phyloP scores from a whole-genome alignment of 2,113 vertebrate genomes.

The Acrocephalus kingi region DNA sequence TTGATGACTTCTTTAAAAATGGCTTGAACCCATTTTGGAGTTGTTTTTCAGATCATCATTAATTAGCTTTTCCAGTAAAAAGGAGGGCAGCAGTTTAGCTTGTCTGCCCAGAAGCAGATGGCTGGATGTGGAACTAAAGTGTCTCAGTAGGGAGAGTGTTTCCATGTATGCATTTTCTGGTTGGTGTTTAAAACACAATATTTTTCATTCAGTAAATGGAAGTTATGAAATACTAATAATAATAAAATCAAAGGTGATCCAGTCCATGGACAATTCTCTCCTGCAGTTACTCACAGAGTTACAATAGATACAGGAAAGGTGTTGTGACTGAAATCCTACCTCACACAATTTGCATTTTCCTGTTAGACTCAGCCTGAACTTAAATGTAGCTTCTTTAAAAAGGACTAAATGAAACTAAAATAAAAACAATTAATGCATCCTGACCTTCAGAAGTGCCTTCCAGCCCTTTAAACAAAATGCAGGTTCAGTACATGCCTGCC shows the following conservation, averaged over 20 bases:
- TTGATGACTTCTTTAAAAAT: neutral
- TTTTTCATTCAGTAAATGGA: neutral
- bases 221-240: neutral
- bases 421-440: slow-evolving; percentile 73
- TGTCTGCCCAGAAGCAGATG: slow-evolving; percentile 32
- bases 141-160: neutral
- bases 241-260: neutral
- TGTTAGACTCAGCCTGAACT: neutral
- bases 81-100: neutral
- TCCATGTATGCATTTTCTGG: neutral
- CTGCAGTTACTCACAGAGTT: neutral
- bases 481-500: slow-evolving; percentile 75
- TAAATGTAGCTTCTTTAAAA: slow-evolving; percentile 54
- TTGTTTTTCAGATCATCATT: neutral
- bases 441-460: slow-evolving; percentile 79
- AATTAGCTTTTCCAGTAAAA: slow-evolving; percentile 19
- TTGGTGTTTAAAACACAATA: neutral
- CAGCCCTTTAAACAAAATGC: slow-evolving; percentile 83
- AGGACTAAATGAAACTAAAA: slow-evolving; percentile 48
- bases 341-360: slow-evolving; percentile 34
- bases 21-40: neutral
- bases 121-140: slow-evolving; percentile 14
- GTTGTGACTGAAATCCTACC: slow-evolving; percentile 34
- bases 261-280: neutral
- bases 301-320: neutral